Evolutionary conservation across 2,797 vertebrate genomes (phyloP).

Genomic region (Serranus cabrilla): DNA sequence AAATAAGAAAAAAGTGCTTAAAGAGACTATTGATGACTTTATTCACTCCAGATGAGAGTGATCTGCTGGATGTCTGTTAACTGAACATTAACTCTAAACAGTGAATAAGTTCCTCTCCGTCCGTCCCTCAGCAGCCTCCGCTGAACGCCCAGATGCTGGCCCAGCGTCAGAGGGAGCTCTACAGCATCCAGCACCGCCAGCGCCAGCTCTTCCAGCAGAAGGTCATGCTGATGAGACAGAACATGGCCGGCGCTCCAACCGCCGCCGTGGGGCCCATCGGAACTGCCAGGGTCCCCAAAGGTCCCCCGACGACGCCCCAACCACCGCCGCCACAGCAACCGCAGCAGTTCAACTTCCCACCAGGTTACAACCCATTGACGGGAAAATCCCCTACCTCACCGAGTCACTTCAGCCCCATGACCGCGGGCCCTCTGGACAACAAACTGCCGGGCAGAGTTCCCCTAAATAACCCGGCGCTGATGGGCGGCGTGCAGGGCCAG

Average conservation of each 20-base stretch:
- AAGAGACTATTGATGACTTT: no score
- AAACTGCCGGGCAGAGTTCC: conserved; percentile 84
- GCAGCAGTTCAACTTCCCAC: conserved; percentile 91
- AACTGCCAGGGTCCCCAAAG: conserved; percentile 77
- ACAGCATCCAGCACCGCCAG: conserved; percentile 96
- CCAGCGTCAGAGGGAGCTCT: conserved; percentile 94
- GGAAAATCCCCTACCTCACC: conserved; percentile 90
- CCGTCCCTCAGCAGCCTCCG: conserved; percentile 85
- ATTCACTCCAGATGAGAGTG: not conserved
- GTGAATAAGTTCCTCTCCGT: not conserved
- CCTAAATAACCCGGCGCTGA: conserved; percentile 88
- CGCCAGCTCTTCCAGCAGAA: conserved; percentile 95
- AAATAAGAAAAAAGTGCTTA: no score
- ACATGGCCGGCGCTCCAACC: conserved; percentile 82
- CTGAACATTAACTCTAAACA: no score
- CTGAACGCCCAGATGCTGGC: conserved; percentile 97
- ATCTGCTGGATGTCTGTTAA: no score
- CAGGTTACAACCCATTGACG: conserved; percentile 88
- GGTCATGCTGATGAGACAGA: conserved; percentile 94
- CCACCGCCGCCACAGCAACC: conserved; percentile 66
- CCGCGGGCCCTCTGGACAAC: conserved; percentile 85
- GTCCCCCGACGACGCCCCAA: conserved; percentile 79
- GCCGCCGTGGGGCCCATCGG: conserved; percentile 79
- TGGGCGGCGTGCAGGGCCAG: conserved; percentile 89
- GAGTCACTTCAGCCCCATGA: conserved; percentile 87